Base-by-base conservation (phyloP, 2,888 invertebrate genomes). In the Melieria omissa region DNA sequence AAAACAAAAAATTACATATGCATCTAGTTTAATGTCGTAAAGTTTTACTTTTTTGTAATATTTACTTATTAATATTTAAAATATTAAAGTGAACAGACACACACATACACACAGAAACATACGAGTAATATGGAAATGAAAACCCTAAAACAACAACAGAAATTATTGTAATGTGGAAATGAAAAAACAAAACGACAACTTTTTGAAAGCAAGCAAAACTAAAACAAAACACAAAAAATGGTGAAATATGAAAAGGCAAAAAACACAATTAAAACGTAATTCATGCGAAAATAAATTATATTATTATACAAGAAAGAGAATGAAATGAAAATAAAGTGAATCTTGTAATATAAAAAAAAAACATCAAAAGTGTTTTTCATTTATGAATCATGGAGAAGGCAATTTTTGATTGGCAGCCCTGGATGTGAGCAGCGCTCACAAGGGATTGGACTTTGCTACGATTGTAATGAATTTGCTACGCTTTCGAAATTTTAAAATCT, bases 1-100 rank as follows among this genome's bases (percentile, higher is more conserved):
- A 45, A 57, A n/a, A n/a, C 49, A 67, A 57, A 73, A 63, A 76
- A 72, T 80, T 78, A 79, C 78, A 81, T 81, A 83, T 83, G 79
- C 79, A 80, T 84, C 83, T 83, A 83, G 83, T 83, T 83, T 83
- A 84, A 84, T 84, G 83, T 83, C 84, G 84, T 83, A 81, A 82
- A 81, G 76, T 82, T 83, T 83, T 80, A 82, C 81, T 82, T 77
- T 73, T 83, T 83, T 83, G 84, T 84, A 84, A 83, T 81, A 83
- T 81, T 83, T 69, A 65, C 76, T 77, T 74, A 82, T 82, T 81
- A 81, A 83, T 79, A 81, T 82, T 81, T 77, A 80, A 75, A 79
- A 80, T 80, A 80, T 78, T 74, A 67, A 75, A 65, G 49, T 77
- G 79, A 76, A 72, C 70, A 71, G 65, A 69, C 47, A 70, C 47